Conservation (phyloP, 2,797 vertebrate genomes). For the Xenops minutus region DNA sequence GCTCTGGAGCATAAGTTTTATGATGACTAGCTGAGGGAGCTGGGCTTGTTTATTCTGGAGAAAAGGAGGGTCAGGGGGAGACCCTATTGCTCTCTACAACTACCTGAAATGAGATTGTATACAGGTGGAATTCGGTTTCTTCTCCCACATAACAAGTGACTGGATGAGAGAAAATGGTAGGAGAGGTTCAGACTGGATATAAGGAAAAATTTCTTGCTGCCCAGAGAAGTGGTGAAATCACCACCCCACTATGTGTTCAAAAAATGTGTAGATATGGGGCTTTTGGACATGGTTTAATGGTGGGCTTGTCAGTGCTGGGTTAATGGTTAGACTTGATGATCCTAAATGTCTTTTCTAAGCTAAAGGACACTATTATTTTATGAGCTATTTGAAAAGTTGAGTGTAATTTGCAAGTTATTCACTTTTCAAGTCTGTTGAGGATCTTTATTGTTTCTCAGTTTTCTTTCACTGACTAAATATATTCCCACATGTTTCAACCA, state of each 20-base stretch:
- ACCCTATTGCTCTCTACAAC: not conserved
- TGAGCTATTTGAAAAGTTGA: not conserved
- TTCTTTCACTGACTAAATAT: not conserved
- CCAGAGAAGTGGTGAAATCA: not conserved
- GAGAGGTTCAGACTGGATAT: not conserved
- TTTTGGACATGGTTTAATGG: not conserved
- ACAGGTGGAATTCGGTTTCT: accelerated
- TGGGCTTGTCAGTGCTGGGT: not conserved
- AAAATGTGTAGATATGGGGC: not conserved
- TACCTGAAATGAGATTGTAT: not conserved
- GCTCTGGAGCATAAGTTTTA: not conserved
- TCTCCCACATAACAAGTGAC: not conserved
- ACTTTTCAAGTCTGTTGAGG: not conserved
- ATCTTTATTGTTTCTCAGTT: not conserved
- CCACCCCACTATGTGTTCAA: not conserved
- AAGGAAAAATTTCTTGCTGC: not conserved
- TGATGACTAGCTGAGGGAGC: not conserved
- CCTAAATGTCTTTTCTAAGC: not conserved
- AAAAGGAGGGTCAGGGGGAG: not conserved
- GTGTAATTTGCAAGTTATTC: not conserved
- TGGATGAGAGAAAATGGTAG: not conserved
- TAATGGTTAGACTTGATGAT: not conserved
- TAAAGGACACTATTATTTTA: not conserved
- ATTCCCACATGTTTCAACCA: not conserved
- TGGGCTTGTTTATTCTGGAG: not conserved